Base-by-base conservation (phyloP, 2,113 vertebrate genomes). In the Naja naja region DNA sequence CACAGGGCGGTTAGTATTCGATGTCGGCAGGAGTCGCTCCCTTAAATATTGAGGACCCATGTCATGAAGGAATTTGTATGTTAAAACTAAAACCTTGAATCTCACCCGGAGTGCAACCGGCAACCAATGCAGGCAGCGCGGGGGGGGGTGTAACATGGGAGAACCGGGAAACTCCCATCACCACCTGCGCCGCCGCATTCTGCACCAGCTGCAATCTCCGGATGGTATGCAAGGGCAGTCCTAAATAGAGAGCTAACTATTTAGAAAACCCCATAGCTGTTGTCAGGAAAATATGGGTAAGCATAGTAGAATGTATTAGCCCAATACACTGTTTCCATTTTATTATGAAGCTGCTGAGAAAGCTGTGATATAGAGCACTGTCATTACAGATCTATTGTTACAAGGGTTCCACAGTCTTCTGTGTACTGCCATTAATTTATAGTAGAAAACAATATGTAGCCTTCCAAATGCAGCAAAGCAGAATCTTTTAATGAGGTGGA, bases 401-500 rank as follows among this genome's bases (percentile, higher is more conserved):
- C 98, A 98, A 98, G 53, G 96, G 94, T 94, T 98, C 98, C 98
- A 97, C 98, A 98, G 98, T 98, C 98, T 98, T 96, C 97, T 98
- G 97, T 97, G 98, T 93, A 88, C 96, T 94, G 96, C 98, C 98
- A 98, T 98, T 98, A 97, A 99, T 99, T 99, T 99, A 99, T 98
- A 98, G 98, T 98, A 98, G 98, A 98, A 99, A 99, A 99, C 98
- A 99, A 98, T 98, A 98, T 98, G 97, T 97, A 97, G 97, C 98
- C 96, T 98, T 97, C 98, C 97, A 96, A 98, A 98, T 98, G 97
- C 97, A 97, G 97, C 97, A 98, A 98, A 98, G 98, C 98, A 98
- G 98, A 98, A 98, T 98, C 98, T 99, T 99, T 99, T 99, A 99
- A 99, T 99, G 99, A 99, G 99, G 98, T 98, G 98, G 98, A 98